Conservation (phyloP, 2,113 vertebrate genomes). For the Antechinus flavipes region DNA sequence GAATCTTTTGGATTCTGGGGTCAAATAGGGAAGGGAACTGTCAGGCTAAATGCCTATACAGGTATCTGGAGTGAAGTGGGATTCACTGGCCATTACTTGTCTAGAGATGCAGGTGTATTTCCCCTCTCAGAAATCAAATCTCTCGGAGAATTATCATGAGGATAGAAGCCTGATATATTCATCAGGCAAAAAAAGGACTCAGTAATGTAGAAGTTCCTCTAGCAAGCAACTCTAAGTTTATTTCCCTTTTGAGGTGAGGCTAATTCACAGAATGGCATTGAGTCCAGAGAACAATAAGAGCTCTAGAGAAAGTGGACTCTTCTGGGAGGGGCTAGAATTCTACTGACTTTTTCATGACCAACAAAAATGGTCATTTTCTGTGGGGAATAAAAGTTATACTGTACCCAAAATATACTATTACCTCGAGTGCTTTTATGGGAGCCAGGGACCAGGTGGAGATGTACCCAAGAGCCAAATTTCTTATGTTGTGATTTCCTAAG, state of each 20-base stretch:
- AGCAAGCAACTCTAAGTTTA: background rate
- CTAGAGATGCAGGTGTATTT: background rate
- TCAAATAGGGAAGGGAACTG: background rate
- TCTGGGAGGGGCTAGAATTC: background rate
- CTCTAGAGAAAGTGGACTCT: background rate
- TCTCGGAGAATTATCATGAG: background rate
- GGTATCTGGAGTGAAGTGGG: background rate
- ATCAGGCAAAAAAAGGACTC: background rate
- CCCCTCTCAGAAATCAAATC: background rate
- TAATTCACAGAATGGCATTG: background rate
- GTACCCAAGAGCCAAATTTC: background rate
- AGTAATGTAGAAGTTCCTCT: background rate
- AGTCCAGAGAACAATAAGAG: background rate
- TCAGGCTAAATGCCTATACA: background rate
- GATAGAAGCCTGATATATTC: background rate
- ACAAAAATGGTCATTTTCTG: background rate
- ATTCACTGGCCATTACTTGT: background rate
- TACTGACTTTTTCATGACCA: background rate
- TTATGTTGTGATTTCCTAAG: background rate
- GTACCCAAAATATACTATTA: background rate
- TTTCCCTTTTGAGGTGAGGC: background rate
- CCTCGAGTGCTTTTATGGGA: background rate
- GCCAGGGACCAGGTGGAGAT: background rate
- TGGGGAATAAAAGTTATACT: background rate
- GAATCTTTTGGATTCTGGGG: background rate